Base-by-base conservation (phyloP, 2,113 vertebrate genomes). In the Hepsetus odoe region DNA sequence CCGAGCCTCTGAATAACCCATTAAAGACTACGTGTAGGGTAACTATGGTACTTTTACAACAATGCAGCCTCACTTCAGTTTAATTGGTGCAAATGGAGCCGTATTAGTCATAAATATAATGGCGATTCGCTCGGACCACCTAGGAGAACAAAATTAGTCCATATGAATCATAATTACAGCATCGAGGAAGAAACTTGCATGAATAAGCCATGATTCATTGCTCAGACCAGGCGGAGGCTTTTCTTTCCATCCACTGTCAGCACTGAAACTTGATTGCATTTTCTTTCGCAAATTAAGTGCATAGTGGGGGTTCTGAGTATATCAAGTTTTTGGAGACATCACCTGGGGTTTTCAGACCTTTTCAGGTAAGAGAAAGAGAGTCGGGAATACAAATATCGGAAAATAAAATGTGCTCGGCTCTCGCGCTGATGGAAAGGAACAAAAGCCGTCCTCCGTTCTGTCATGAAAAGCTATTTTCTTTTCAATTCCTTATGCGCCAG, bases 401-500 rank as follows among this genome's bases (percentile, higher is more conserved):
- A 46, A 81, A 72, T 55, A 53, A 75, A 74, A 75, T 42, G n/a
- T 30, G 22, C 26, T 33, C 5, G 0, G 12, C 38, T 72, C 49
- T 42, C 61, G 55, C 8, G 33, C 73, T 84, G 82, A 86, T 80
- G 80, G 55, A 79, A 79, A 85, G 68, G 69, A 88, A 84, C 61
- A 56, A 75, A 87, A 85, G 72, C 70, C 26, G 68, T 53, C 70
- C 78, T 83, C 72, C 55, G 62, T 74, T 65, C 64, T 40, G 80
- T 84, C 83, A 85, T 68, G 61, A 84, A 87, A 86, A 85, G 73
- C 77, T 70, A 80, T 87, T 88, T 86, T 82, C 74, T 58, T 35
- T 82, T 68, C 77, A 77, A 83, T 81, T 82, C 73, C 26, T 9
- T 74, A 61, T 78, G 76, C 30, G 58, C 72, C 77, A 53, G 74